These are phyloP conservation scores for Pyxicephalus adspersus DNA, from an alignment of 2,113 vertebrate species.

Conservation along the genomic window DNA sequence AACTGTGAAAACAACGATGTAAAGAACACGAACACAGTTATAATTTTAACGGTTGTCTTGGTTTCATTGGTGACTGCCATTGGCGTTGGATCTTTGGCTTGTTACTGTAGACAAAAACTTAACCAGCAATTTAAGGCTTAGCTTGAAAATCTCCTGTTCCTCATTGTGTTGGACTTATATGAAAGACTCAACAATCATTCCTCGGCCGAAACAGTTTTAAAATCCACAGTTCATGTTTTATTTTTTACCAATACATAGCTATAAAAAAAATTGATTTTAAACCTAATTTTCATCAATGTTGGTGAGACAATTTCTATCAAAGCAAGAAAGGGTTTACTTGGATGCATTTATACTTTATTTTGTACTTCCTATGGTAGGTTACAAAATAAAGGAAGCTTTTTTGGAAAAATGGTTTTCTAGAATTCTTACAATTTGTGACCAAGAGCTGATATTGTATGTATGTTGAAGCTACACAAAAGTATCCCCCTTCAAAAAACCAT, in stretches of 20 bases:
- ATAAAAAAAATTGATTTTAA: not conserved
- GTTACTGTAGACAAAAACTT: conserved; percentile 70
- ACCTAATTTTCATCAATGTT: not conserved
- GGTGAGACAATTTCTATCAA: not conserved
- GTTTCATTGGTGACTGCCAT: conserved; percentile 63
- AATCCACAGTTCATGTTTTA: no score
- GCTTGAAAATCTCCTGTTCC: not conserved
- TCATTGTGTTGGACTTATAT: not conserved
- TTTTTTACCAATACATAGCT: no score
- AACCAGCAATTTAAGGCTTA: conserved; percentile 75
- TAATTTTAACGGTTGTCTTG: conserved; percentile 69
- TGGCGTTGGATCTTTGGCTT: conserved; percentile 65
- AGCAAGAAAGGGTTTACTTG: not conserved
- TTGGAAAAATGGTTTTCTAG: no score
- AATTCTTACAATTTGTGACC: no score
- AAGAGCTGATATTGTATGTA: no score
- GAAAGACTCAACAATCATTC: not conserved
- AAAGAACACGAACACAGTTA: conserved; percentile 71
- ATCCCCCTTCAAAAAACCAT: no score
- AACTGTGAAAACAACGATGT: conserved; percentile 77
- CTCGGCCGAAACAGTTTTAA: no score
- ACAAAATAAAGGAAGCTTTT: conserved; percentile 20
- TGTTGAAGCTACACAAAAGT: no score
- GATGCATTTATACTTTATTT: conserved; percentile 15
- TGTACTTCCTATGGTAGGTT: conserved; percentile 42